Evolutionary conservation across 1,140 invertebrate species (phyloP).

Genomic region (Nymphalis io): DNA sequence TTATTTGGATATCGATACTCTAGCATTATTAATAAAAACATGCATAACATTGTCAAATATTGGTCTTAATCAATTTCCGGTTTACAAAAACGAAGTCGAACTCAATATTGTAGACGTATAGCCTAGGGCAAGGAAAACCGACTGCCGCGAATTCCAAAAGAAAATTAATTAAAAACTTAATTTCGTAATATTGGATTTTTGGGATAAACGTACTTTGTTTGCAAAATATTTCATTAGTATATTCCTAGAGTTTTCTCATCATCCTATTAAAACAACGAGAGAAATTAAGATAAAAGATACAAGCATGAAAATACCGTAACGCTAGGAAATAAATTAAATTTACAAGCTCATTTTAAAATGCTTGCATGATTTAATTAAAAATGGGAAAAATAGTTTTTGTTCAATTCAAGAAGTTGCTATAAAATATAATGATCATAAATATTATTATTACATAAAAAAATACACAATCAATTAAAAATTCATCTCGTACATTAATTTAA

Average conservation of each 20-base stretch:
- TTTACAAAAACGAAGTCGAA: constrained; percentile 54
- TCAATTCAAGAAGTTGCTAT: no score
- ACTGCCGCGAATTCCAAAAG: constrained; percentile 61
- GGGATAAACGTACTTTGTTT: constrained; percentile 52
- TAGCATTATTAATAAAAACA: neutral
- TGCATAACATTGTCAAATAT: constrained; percentile 41
- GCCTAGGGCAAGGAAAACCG: constrained; percentile 59
- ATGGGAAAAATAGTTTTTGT: neutral
- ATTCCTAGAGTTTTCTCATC: constrained; percentile 35
- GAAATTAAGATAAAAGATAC: constrained; percentile 31
- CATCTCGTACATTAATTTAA: no score
- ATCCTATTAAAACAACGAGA: constrained; percentile 33
- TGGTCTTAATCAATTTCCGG: constrained; percentile 49
- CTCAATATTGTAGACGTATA: constrained; percentile 55
- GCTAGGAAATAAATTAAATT: constrained; percentile 1
- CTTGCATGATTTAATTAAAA: neutral
- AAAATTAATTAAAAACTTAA: constrained; percentile 77
- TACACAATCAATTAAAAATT: no score
- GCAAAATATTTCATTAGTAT: constrained; percentile 51
- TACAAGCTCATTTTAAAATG: constrained; percentile 1
- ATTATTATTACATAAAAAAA: no score
- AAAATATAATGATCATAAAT: no score
- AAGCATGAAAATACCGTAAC: constrained; percentile 5
- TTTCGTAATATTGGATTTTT: constrained; percentile 65
- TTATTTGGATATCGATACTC: neutral